Conservation (phyloP, 2,113 vertebrate species). For the Brachyhypopomus occidentalis region DNA sequence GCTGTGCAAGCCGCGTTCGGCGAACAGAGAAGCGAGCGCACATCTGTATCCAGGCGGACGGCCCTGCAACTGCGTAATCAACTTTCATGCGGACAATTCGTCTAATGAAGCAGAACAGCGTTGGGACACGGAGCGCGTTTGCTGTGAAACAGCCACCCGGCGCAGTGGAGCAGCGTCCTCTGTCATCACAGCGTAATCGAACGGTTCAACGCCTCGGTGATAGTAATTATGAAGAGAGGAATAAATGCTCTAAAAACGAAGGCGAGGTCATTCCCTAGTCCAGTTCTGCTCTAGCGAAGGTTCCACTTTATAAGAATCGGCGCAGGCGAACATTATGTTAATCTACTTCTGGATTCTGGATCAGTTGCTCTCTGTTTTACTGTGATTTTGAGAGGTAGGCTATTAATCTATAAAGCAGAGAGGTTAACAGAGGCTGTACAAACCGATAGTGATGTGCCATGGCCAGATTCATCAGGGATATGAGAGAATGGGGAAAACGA, state of each 20-base stretch:
- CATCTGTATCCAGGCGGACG: conserved; percentile 45
- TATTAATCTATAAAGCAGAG: background rate
- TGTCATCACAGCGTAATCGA: conserved; percentile 28
- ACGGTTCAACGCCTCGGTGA: conserved; percentile 5
- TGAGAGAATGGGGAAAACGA: too few species aligned
- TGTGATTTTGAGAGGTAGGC: background rate
- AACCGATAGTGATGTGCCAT: too few species aligned
- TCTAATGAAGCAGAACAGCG: conserved; percentile 46
- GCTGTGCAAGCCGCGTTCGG: conserved; percentile 53
- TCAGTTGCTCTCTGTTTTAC: background rate
- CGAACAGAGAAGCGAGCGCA: conserved; percentile 51
- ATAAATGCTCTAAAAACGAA: conserved; percentile 28
- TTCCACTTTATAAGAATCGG: background rate
- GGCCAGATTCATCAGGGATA: too few species aligned
- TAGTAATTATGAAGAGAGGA: conserved; percentile 36
- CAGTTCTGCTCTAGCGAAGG: background rate
- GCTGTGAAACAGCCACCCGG: conserved; percentile 56
- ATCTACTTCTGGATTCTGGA: background rate
- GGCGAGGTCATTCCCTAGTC: background rate
- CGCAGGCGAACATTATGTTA: background rate
- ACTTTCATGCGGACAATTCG: conserved; percentile 49
- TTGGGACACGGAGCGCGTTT: conserved; percentile 45
- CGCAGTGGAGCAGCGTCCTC: conserved; percentile 49
- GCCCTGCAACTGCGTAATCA: conserved; percentile 58
- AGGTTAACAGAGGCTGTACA: background rate